Percentiles rank a stretch among this genome's conserved stretches.
Evolutionary conservation across 2,888 invertebrate species (phyloP).

Genomic region (Vannuccia rotundouncinata): DNA sequence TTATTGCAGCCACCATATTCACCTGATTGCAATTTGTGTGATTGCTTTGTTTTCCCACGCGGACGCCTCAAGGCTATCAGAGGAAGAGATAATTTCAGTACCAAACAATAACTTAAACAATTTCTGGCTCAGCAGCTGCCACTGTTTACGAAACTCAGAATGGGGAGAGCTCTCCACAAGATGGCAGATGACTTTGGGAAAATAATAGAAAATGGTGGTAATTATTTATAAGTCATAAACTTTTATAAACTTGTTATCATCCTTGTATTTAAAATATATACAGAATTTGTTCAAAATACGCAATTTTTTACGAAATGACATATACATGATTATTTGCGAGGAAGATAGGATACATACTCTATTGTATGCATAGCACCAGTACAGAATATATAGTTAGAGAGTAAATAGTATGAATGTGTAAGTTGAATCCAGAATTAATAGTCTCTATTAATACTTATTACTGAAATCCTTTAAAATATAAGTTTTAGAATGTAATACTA

Average conservation of each 20-base stretch:
- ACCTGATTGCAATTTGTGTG: slow-evolving; percentile 27
- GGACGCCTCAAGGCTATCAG: slow-evolving; percentile 18
- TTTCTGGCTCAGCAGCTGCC: slow-evolving; percentile 10
- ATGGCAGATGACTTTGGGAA: slow-evolving; percentile 14
- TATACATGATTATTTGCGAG: too few relatives aligned
- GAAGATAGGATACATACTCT: too few relatives aligned
- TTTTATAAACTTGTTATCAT: slow-evolving; percentile 13
- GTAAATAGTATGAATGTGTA: too few relatives aligned
- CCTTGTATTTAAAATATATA: slow-evolving; percentile 9
- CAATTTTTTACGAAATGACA: too few relatives aligned
- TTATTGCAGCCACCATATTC: slow-evolving; percentile 29
- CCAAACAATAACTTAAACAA: slow-evolving; percentile 10
- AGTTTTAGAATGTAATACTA: too few relatives aligned
- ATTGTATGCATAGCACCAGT: too few relatives aligned
- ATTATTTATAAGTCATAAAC: slow-evolving; percentile 22
- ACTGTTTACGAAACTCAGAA: slow-evolving; percentile 15
- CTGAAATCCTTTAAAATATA: too few relatives aligned
- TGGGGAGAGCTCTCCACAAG: slow-evolving; percentile 22
- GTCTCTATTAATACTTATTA: too few relatives aligned
- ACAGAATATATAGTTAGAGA: too few relatives aligned
- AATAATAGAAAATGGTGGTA: slow-evolving; percentile 27
- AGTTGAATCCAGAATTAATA: too few relatives aligned
- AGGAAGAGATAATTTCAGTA: slow-evolving; percentile 23
- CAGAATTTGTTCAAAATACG: too few relatives aligned
- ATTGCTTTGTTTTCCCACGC: slow-evolving; percentile 17